Conservation (phyloP, 2,113 vertebrate species). For the Chiloscyllium plagiosum region DNA sequence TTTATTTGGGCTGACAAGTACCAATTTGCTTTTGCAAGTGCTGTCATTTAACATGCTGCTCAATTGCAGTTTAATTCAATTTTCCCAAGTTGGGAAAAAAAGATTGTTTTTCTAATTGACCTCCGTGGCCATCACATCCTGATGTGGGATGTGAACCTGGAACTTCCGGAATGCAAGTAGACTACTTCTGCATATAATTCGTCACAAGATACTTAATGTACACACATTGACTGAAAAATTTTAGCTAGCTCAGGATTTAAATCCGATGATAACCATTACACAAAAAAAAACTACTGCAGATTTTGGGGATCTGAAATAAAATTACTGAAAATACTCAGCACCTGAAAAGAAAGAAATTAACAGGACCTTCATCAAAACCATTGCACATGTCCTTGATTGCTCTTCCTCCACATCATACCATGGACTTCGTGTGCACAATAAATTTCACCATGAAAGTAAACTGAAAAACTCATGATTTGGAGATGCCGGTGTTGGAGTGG, state of each 20-base stretch:
- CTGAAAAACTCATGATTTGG: background rate
- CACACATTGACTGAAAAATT: background rate
- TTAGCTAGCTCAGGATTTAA: no score
- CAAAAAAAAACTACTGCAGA: background rate
- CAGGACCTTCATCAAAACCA: background rate
- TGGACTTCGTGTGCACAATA: background rate
- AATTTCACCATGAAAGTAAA: background rate
- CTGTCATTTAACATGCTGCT: background rate
- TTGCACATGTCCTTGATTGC: background rate
- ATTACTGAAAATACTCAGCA: background rate
- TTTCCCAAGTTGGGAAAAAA: no score
- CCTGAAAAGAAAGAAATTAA: background rate
- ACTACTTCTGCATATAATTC: no score
- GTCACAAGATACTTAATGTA: background rate
- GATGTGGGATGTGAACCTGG: no score
- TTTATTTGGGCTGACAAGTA: background rate
- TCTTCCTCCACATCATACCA: background rate
- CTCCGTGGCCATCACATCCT: no score
- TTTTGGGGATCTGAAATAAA: background rate
- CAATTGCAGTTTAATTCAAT: background rate
- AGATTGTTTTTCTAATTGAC: no score
- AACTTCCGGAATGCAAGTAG: no score
- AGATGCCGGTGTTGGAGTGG: no score
- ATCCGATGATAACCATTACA: background rate
- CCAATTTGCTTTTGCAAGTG: conserved; percentile 11